phyloP scores from a whole-genome alignment of 2,888 invertebrate species.

The Mythimna pallens region DNA sequence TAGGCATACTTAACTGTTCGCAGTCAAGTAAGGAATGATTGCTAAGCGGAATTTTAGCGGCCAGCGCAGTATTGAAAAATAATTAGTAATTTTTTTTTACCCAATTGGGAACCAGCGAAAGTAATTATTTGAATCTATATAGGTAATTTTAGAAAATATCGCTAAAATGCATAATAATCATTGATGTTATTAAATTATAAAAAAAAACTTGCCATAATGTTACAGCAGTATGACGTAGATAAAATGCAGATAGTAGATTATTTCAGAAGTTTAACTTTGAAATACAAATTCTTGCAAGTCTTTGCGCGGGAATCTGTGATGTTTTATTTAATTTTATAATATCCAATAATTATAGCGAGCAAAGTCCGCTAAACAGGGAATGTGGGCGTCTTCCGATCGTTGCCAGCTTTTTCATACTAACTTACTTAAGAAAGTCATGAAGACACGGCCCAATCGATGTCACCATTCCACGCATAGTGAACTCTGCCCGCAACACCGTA shows the following conservation, averaged over 20 bases:
- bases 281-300: conserved; percentile 41
- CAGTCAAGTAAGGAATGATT: not conserved
- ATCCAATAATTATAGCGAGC: conserved; percentile 32
- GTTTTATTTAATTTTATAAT: conserved; percentile 52
- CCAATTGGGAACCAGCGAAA: conserved; percentile 1
- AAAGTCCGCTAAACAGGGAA: conserved; percentile 18
- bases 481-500: conserved; percentile 39
- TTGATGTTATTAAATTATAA: conserved; percentile 45
- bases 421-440: conserved; percentile 15
- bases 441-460: conserved; percentile 23
- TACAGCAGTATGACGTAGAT: conserved; percentile 4
- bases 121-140: conserved; percentile 41
- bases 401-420: conserved; percentile 15
- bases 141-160: conserved; percentile 20
- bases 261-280: conserved; percentile 51
- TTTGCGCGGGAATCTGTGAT: conserved; percentile 62
- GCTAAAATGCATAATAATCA: conserved; percentile 51
- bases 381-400: not conserved
- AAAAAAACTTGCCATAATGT: conserved; percentile 48
- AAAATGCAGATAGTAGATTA: conserved; percentile 20
- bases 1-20: conserved; percentile 20
- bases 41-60: conserved; percentile 22
- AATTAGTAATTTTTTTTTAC: conserved; percentile 17
- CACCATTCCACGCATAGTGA: conserved; percentile 14
- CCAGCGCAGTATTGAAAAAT: conserved; percentile 19